These are phyloP conservation scores for Notocelia uddmanniana DNA, from an alignment of 2,888 invertebrate genomes.

Conservation along the genomic window DNA sequence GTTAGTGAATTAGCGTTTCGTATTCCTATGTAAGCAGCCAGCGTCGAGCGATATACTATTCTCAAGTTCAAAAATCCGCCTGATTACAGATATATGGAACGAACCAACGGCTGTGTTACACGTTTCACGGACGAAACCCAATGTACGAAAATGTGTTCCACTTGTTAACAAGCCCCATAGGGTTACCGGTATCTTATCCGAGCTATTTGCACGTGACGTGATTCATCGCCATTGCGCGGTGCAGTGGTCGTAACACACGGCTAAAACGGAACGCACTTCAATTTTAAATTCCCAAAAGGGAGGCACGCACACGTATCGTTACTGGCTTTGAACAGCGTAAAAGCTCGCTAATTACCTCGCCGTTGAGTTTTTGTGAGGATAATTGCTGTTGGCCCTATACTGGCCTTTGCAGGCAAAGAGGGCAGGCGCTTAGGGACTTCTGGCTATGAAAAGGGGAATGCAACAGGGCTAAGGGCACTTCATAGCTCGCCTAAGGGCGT, in stretches of 20 bases:
- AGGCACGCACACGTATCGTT: conserved; percentile 27
- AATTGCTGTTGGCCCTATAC: conserved; percentile 42
- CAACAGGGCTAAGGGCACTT: conserved; percentile 45
- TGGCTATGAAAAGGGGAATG: conserved; percentile 38
- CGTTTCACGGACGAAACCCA: background rate
- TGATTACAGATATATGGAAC: background rate
- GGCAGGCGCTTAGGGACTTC: conserved; percentile 37
- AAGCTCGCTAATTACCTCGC: conserved; percentile 40
- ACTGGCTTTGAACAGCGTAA: conserved; percentile 32
- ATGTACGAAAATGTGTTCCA: conserved; percentile 25
- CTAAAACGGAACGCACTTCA: conserved; percentile 35
- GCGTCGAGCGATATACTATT: too few species aligned
- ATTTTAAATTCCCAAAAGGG: conserved; percentile 38
- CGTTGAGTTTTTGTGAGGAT: conserved; percentile 44
- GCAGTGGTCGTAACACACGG: conserved; percentile 16
- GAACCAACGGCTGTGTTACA: background rate
- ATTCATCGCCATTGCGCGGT: conserved; percentile 19
- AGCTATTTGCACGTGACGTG: conserved; percentile 17
- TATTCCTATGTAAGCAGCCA: too few species aligned
- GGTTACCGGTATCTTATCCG: conserved; percentile 18
- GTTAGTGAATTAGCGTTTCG: too few species aligned
- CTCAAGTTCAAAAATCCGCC: too few species aligned
- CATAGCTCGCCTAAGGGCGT: conserved; percentile 25
- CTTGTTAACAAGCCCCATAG: conserved; percentile 39
- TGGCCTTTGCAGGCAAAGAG: conserved; percentile 40